Conservation (phyloP, 2,888 invertebrate genomes). For the Chironomus riparius region DNA sequence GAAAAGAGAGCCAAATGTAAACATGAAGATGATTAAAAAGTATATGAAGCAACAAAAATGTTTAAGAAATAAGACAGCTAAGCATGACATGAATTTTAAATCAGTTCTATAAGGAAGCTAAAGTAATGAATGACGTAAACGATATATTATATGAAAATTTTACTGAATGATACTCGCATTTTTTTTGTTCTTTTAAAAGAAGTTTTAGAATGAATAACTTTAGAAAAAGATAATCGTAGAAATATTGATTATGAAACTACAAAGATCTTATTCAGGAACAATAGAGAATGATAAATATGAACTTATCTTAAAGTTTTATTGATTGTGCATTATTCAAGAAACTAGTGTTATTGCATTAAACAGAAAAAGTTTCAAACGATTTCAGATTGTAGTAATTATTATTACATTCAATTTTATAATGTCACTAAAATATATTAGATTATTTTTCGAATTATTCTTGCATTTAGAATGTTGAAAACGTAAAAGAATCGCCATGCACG, state of each 20-base stretch:
- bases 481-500: background rate
- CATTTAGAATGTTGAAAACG: background rate
- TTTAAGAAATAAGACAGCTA: background rate
- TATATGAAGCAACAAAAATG: background rate
- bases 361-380: too few species aligned
- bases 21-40: background rate
- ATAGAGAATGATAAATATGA: background rate
- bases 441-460: background rate
- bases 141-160: background rate
- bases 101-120: background rate
- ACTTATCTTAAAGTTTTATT: background rate
- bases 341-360: too few species aligned
- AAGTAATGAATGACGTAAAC: background rate
- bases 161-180: background rate
- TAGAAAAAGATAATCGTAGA: background rate
- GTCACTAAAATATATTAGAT: background rate
- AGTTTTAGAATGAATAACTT: background rate
- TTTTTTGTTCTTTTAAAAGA: background rate
- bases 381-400: background rate
- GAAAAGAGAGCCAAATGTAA: conserved; percentile 36
- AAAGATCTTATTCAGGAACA: background rate
- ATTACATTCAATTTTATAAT: background rate
- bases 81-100: conserved; percentile 10
- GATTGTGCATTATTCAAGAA: too few species aligned
- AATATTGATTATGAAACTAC: background rate